These are phyloP conservation scores for Ophion ventricosus DNA, from an alignment of 2,888 invertebrate species.

Conservation along the genomic window DNA sequence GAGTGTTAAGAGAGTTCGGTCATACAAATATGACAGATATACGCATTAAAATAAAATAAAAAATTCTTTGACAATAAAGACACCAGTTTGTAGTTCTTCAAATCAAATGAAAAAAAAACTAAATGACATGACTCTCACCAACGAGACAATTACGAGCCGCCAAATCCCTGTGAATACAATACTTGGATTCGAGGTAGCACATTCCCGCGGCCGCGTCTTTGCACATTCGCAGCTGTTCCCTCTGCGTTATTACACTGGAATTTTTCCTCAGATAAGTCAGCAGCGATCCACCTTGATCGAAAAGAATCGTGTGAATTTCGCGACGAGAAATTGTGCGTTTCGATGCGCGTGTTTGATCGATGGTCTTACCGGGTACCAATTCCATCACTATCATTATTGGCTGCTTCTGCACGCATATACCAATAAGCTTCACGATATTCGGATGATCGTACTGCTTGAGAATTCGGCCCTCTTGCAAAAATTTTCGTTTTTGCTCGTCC, in stretches of 20 bases:
- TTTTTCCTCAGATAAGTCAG: conserved; percentile 94
- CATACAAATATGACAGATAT: neutral
- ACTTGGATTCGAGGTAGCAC: conserved; percentile 97
- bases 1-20: too few species aligned
- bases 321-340: neutral
- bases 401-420: conserved; percentile 98
- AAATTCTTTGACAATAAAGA: neutral
- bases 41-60: too few species aligned
- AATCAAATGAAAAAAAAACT: neutral
- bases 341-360: neutral
- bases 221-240: conserved; percentile 94
- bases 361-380: conserved; percentile 90
- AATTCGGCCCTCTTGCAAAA: conserved; percentile 97
- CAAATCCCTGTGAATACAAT: conserved; percentile 97
- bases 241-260: conserved; percentile 87
- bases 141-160: conserved; percentile 97
- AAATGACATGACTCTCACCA: conserved; percentile 83
- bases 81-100: neutral
- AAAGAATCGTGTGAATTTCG: conserved; percentile 3
- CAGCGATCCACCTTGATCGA: conserved; percentile 91
- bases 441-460: conserved; percentile 98
- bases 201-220: conserved; percentile 97
- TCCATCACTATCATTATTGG: conserved; percentile 99
- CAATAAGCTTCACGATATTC: conserved; percentile 97
- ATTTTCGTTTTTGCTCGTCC: conserved; percentile 96